Percentiles rank a stretch among this genome's conserved stretches.
These are phyloP conservation scores for Tarsius wallacei DNA, from an alignment of 2,797 vertebrate species.

Conservation along the genomic window DNA sequence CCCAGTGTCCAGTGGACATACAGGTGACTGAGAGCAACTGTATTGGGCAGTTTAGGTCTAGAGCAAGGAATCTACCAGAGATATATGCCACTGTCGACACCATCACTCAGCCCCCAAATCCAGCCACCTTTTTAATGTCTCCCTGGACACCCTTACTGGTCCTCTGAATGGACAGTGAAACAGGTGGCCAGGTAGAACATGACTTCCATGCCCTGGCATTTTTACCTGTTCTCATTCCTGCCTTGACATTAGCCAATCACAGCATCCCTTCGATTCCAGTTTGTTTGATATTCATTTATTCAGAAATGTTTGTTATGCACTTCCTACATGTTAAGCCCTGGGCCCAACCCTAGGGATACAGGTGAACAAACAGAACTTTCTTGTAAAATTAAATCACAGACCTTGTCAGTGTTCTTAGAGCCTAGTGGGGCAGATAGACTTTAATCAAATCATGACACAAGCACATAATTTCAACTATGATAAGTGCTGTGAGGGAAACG, in stretches of 20 bases:
- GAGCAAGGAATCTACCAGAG: not conserved
- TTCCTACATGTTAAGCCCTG: not conserved
- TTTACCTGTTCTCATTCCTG: not conserved
- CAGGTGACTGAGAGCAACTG: not conserved
- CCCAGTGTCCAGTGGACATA: not conserved
- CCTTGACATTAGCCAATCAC: not conserved
- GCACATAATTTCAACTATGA: not conserved
- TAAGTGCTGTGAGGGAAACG: not conserved
- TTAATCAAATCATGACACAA: not conserved
- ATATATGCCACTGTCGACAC: not conserved
- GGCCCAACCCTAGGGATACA: not conserved
- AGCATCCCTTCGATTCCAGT: not conserved
- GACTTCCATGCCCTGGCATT: too few species aligned
- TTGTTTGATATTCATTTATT: not conserved
- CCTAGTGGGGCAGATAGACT: not conserved
- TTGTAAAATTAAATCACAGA: not conserved
- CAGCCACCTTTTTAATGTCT: not conserved
- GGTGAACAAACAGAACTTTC: conserved; percentile 39
- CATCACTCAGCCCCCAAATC: not conserved
- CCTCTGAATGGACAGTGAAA: too few species aligned
- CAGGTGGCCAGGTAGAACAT: accelerated
- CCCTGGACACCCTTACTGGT: not conserved
- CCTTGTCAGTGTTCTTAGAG: not conserved
- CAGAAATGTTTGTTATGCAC: not conserved
- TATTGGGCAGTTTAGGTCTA: accelerated